Conservation (phyloP, 2,888 invertebrate species). For the Drosophila neotestacea region DNA sequence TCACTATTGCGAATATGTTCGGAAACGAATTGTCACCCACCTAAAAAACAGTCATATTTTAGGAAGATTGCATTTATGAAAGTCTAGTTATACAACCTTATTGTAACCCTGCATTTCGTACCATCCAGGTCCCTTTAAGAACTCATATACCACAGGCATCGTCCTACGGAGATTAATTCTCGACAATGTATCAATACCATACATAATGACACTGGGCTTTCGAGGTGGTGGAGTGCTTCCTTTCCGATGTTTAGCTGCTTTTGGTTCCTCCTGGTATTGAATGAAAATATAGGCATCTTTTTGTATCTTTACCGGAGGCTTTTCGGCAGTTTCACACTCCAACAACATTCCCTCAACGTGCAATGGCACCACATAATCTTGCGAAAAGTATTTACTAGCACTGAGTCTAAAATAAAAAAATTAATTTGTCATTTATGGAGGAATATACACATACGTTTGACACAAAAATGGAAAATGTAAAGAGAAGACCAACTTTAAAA, state of each 20-base stretch:
- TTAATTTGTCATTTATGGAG: background rate
- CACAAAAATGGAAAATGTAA: background rate
- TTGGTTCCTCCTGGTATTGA: slow-evolving; percentile 82
- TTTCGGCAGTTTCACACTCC: slow-evolving; percentile 83
- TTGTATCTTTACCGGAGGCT: slow-evolving; percentile 65
- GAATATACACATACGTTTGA: background rate
- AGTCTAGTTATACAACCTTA: slow-evolving; percentile 83
- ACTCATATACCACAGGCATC: slow-evolving; percentile 89
- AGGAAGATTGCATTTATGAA: background rate
- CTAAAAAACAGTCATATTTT: slow-evolving; percentile 79
- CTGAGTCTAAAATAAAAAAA: slow-evolving; percentile 50
- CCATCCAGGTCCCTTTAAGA: slow-evolving; percentile 89
- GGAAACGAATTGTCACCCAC: slow-evolving; percentile 95
- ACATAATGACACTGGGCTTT: slow-evolving; percentile 88
- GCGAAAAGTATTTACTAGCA: slow-evolving; percentile 56
- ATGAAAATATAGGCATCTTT: slow-evolving; percentile 86
- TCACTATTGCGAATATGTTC: slow-evolving; percentile 92
- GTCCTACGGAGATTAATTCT: slow-evolving; percentile 90
- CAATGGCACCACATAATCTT: slow-evolving; percentile 64
- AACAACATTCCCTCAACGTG: slow-evolving; percentile 71
- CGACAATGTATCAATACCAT: slow-evolving; percentile 94
- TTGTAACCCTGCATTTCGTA: slow-evolving; percentile 90
- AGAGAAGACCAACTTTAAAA: no score
- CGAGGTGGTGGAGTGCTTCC: slow-evolving; percentile 1
- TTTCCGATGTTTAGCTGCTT: background rate